Conservation (phyloP, 2,888 invertebrate genomes). For the Dicycla oo region DNA sequence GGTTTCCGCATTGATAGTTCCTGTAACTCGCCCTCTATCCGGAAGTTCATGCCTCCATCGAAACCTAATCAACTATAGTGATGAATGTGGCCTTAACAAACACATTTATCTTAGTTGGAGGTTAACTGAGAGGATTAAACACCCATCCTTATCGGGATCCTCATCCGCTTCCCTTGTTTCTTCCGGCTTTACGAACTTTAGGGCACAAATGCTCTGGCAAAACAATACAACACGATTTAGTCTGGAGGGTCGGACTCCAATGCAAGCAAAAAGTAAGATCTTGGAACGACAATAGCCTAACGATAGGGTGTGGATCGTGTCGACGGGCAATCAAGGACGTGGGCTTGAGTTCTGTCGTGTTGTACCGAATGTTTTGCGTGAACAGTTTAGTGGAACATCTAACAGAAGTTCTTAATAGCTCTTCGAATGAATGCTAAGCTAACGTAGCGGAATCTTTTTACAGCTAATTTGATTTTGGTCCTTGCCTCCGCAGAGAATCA, state of each 20-base stretch:
- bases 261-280: slow-evolving; percentile 46
- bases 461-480: background rate
- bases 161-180: slow-evolving; percentile 58
- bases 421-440: background rate
- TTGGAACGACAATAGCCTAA: slow-evolving; percentile 38
- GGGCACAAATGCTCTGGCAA: slow-evolving; percentile 41
- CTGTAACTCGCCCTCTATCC: slow-evolving; percentile 23
- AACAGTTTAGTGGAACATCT: slow-evolving; percentile 4
- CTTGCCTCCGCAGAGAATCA: background rate
- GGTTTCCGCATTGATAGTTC: slow-evolving; percentile 36
- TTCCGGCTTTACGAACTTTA: slow-evolving; percentile 52
- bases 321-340: slow-evolving; percentile 19
- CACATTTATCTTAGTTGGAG: slow-evolving; percentile 61
- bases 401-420: slow-evolving; percentile 4
- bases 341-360: background rate
- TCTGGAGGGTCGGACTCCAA: slow-evolving; percentile 44
- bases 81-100: slow-evolving; percentile 60
- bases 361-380: background rate
- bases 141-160: slow-evolving; percentile 55
- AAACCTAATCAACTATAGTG: slow-evolving; percentile 59
- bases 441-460: background rate
- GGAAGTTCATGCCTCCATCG: slow-evolving; percentile 53
- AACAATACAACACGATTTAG: slow-evolving; percentile 42
- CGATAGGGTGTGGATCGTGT: slow-evolving; percentile 38
- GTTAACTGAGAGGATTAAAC: slow-evolving; percentile 62